These are phyloP conservation scores for Artibeus jamaicensis DNA, from an alignment of 2,797 vertebrate genomes.

Conservation along the genomic window DNA sequence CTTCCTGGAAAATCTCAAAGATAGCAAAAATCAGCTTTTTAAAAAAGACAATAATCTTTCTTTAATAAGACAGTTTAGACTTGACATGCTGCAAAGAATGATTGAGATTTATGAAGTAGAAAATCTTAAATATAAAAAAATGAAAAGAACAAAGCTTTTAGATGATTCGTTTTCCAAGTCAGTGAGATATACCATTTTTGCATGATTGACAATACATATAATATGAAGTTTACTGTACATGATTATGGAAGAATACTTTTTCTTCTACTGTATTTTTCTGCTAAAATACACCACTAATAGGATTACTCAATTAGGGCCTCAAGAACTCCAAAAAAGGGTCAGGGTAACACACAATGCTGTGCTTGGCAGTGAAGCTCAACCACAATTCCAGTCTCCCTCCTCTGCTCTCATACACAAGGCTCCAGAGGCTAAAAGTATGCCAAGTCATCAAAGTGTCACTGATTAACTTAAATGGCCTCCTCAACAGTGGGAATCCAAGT, in stretches of 20 bases:
- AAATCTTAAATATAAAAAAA: not conserved
- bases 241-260: not conserved
- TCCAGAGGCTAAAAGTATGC: conserved; percentile 38
- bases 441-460: conserved; percentile 12
- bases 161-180: not conserved
- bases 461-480: not conserved
- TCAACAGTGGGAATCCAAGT: not conserved
- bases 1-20: not conserved
- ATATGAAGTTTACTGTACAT: not conserved
- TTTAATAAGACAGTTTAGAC: not conserved
- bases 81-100: not conserved
- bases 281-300: conserved; percentile 52
- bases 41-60: not conserved
- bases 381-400: conserved; percentile 22
- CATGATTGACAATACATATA: not conserved
- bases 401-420: not conserved
- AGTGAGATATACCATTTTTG: not conserved
- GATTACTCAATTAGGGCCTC: conserved; percentile 51
- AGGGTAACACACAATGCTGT: conserved; percentile 44
- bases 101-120: not conserved
- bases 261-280: conserved; percentile 31
- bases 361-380: conserved; percentile 49
- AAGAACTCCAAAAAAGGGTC: conserved; percentile 46
- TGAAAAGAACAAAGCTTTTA: conserved; percentile 2
- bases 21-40: not conserved